Evolutionary conservation across 2,888 invertebrate species (phyloP).

Genomic region (Steinernema hermaphroditum): DNA sequence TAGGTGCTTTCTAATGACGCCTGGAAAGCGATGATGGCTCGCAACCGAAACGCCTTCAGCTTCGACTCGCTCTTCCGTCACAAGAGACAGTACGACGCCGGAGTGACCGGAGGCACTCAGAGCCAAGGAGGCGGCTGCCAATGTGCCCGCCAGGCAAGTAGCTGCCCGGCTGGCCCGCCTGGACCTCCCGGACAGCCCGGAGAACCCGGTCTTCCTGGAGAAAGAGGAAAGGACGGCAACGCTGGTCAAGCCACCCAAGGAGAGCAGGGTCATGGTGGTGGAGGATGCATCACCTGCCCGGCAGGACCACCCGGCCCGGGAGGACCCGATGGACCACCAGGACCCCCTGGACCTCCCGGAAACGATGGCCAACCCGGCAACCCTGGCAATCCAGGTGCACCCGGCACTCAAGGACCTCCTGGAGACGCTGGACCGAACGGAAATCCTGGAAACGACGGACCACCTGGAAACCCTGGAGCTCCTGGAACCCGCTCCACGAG

Average conservation of each 20-base stretch:
- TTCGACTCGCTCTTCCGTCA: no score
- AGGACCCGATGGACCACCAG: constrained; percentile 52
- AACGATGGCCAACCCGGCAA: background rate
- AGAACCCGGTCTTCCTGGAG: constrained; percentile 48
- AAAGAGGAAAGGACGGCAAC: constrained; percentile 19
- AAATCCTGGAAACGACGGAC: no score
- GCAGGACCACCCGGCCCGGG: constrained; percentile 56
- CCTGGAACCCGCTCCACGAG: background rate
- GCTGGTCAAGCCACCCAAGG: background rate
- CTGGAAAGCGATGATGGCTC: no score
- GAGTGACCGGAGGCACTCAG: no score
- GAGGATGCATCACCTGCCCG: constrained; percentile 53
- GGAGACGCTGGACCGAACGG: background rate
- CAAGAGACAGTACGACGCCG: no score
- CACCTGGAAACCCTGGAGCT: background rate
- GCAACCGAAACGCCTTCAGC: no score
- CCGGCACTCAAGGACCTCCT: constrained; percentile 25
- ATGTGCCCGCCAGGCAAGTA: background rate
- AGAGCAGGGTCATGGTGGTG: constrained; percentile 19
- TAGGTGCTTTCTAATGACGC: no score
- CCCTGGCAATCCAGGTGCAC: background rate
- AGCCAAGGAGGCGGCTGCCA: background rate
- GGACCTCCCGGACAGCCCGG: constrained; percentile 55
- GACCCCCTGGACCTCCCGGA: constrained; percentile 50
- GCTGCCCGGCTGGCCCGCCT: constrained; percentile 44